phyloP scores from a whole-genome alignment of 2,888 invertebrate genomes.

The Rhodophaea formosa region DNA sequence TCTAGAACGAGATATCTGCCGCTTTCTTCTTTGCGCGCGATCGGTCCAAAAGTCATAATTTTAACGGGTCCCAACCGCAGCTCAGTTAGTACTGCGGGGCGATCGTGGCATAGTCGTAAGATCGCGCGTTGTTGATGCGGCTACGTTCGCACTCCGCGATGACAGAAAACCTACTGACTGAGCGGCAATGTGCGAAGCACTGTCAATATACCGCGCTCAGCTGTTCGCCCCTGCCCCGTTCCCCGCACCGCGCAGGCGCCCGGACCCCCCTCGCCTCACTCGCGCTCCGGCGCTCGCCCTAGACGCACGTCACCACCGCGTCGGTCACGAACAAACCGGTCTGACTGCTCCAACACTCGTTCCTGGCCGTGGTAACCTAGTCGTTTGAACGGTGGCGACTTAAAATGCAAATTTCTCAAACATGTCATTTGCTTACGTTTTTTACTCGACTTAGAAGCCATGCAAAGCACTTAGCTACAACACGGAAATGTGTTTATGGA shows the following conservation, averaged over 20 bases:
- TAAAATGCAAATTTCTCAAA: slow-evolving; percentile 41
- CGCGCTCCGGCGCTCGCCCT: slow-evolving; percentile 35
- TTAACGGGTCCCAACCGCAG: slow-evolving; percentile 72
- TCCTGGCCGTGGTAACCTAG: slow-evolving; percentile 12
- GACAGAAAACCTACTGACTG: slow-evolving; percentile 81
- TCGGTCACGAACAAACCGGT: not conserved
- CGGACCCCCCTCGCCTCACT: slow-evolving; percentile 52
- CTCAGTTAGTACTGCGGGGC: slow-evolving; percentile 72
- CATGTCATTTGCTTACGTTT: slow-evolving; percentile 19
- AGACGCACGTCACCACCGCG: slow-evolving; percentile 29
- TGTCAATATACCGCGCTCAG: slow-evolving; percentile 83
- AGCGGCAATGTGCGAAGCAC: slow-evolving; percentile 73
- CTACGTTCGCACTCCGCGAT: slow-evolving; percentile 73
- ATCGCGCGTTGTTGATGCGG: slow-evolving; percentile 48
- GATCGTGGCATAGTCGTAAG: slow-evolving; percentile 71
- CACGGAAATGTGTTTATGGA: slow-evolving; percentile 28
- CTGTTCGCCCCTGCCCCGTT: slow-evolving; percentile 75
- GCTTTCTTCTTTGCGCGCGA: slow-evolving; percentile 70
- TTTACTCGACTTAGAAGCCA: slow-evolving; percentile 16
- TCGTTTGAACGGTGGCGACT: slow-evolving; percentile 28
- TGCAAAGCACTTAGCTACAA: slow-evolving; percentile 20
- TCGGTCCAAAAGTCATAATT: slow-evolving; percentile 80
- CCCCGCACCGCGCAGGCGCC: slow-evolving; percentile 59
- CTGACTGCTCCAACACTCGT: slow-evolving; percentile 4
- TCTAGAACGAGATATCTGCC: slow-evolving; percentile 71